These are phyloP conservation scores for Burhinus oedicnemus DNA, from an alignment of 2,113 vertebrate species.

Conservation along the genomic window DNA sequence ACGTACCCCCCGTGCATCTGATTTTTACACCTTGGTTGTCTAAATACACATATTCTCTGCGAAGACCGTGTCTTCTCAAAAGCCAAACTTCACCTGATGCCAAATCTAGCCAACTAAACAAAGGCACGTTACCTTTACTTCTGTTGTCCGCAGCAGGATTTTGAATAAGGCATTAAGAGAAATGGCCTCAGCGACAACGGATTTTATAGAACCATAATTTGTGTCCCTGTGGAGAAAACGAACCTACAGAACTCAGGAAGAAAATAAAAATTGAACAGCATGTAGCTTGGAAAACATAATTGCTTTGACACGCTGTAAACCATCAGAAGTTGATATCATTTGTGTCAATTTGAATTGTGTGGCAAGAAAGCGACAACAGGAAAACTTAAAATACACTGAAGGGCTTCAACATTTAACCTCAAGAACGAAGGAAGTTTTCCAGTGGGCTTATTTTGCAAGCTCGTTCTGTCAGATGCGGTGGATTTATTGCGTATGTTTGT, in stretches of 20 bases:
- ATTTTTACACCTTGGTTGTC: background rate
- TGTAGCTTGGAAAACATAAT: background rate
- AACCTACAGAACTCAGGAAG: background rate
- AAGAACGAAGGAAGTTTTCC: conserved; percentile 31
- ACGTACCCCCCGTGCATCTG: background rate
- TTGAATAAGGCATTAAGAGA: background rate
- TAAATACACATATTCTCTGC: background rate
- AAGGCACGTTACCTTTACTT: background rate
- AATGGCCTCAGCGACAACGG: background rate
- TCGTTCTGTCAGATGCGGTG: background rate
- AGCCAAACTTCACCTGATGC: background rate
- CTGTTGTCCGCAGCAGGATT: background rate
- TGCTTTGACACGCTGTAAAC: background rate
- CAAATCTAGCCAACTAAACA: background rate
- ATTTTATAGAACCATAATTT: background rate
- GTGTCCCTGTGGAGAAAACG: background rate
- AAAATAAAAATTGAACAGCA: background rate
- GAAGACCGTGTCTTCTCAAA: background rate
- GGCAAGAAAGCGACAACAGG: background rate
- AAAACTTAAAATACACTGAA: conserved; percentile 30
- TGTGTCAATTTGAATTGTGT: background rate
- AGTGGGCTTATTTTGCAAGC: conserved; percentile 38
- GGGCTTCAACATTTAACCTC: background rate
- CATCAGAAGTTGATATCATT: background rate
- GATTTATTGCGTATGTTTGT: background rate